Evolutionary conservation across 2,113 vertebrate genomes (phyloP), one percentile per base, ranked within the genome.

Genomic region (Microcebus griseorufus): DNA sequence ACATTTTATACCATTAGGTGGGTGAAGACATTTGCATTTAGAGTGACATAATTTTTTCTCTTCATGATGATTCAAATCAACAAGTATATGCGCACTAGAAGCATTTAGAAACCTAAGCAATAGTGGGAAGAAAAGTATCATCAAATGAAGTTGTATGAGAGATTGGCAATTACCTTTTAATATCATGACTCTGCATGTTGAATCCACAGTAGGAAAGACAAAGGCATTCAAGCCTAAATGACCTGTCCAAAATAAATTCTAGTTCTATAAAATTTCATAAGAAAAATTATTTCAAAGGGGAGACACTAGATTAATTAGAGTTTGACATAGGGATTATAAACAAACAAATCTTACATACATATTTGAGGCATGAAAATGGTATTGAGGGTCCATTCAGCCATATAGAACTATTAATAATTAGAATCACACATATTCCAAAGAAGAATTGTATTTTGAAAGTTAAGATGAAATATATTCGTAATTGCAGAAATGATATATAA

Each of bases 401-500:
- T 42, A 29, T 65, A 48, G 80, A 89, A 85, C 32, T 58, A 42
- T 76, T 55, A 55, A 18, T 55, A 55, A 17, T 84, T 94, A 72
- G 23, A 88, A 62, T 70, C 39, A 83, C 0, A 22, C 10, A 23
- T 67, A 53, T 1, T 48, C 27, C 45, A 86, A 64, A 86, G 34
- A 86, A 80, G 11, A 90, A 60, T 87, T 90, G 1, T 32, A 90
- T 69, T 93, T 93, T 93, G 81, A 5, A 96, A 79, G 27, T 76
- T 45, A 51, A 62, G 14, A 45, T 62, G 70, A 48, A 62, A 70
- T 67, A 64, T 25, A 64, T 83, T 69, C 39, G 73, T 20, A 81
- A 80, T n/a, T 60, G 3, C 2, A 67, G 34, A 80, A 90, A 81
- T 75, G 1, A n/a, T 80, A 29, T 11, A 17, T 69, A 72, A 60